Evolutionary conservation across 2,113 vertebrate species (phyloP).

Genomic region (Macquaria australasica): DNA sequence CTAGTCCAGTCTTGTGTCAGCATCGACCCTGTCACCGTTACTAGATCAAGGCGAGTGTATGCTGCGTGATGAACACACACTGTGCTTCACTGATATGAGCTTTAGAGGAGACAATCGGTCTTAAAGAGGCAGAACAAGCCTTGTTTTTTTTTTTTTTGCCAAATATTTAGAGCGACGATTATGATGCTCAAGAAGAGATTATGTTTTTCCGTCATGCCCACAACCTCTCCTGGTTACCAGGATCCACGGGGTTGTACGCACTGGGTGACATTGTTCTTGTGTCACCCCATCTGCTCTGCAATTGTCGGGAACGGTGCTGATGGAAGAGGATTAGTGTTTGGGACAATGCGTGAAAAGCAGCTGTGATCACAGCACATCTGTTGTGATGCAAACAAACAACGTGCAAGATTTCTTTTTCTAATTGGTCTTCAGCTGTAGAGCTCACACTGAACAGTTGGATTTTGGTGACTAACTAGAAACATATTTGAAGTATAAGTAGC

Average conservation of each 20-base stretch:
- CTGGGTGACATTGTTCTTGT: constrained; percentile 14
- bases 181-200: constrained; percentile 49
- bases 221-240: constrained; percentile 7
- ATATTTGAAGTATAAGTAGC: neutral
- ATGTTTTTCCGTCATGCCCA: constrained; percentile 9
- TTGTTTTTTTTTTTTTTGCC: neutral
- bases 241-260: neutral
- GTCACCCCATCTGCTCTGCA: constrained; percentile 21
- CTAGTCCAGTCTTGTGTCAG: neutral
- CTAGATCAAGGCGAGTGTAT: neutral
- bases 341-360: constrained; percentile 61
- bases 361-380: constrained; percentile 45
- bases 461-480: neutral
- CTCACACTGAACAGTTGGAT: neutral
- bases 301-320: neutral
- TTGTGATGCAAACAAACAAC: constrained; percentile 33
- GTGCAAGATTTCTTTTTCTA: constrained; percentile 1
- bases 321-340: constrained; percentile 51
- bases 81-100: constrained; percentile 1
- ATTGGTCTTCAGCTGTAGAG: neutral
- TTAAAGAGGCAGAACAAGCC: constrained; percentile 8
- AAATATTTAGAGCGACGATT: constrained; percentile 47
- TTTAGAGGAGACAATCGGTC: constrained; percentile 25
- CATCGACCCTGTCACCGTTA: neutral
- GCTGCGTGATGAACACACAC: neutral